Base-by-base conservation (phyloP, 2,888 invertebrate species). In the Lasioglossum vierecki region DNA sequence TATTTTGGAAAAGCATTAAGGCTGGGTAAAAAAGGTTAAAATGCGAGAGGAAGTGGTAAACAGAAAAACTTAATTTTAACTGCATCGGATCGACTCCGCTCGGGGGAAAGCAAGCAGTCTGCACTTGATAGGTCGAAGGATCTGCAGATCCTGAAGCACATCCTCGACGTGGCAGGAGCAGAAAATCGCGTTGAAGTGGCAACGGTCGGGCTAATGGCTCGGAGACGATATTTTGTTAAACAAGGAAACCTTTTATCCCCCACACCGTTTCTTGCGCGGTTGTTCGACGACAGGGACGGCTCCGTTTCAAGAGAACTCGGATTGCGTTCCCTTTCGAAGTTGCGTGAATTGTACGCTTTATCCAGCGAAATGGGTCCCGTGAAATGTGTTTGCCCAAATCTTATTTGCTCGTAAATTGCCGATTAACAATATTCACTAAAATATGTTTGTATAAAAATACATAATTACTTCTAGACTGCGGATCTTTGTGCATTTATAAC, bases 171-270 rank as follows among this genome's bases (percentile, higher is more conserved):
- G 91, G 88, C 88, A 91, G 88, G 91, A 93, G 92, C 93, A 92
- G 91, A 89, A 93, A 93, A 93, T 93, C 92, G 92, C 92, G 91
- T 84, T 92, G 92, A 93, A 93, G 93, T 93, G 92, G 92, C 87
- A 92, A 92, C 92, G 91, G 92, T 94, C 92, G 92, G 93, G 94
- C 94, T 95, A 95, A 95, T 95, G 95, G 94, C 91, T 93, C 92
- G 92, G 92, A 89, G 92, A 88, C 91, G 93, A 92, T 94, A 94
- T 95, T 94, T 94, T 94, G 94, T 94, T 94, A 94, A 94, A 94
- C 94, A 94, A 91, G 93, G 91, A 94, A 95, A 94, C 94, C 95
- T 95, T 95, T 94, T 95, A 95, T 94, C 94, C 90, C 92, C 88
- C 91, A 88, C 90, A 87, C 91, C 84, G 88, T 86, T 86, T 83